Evolutionary conservation across 1,140 invertebrate genomes (phyloP).

Genomic region (Bombus breviceps): DNA sequence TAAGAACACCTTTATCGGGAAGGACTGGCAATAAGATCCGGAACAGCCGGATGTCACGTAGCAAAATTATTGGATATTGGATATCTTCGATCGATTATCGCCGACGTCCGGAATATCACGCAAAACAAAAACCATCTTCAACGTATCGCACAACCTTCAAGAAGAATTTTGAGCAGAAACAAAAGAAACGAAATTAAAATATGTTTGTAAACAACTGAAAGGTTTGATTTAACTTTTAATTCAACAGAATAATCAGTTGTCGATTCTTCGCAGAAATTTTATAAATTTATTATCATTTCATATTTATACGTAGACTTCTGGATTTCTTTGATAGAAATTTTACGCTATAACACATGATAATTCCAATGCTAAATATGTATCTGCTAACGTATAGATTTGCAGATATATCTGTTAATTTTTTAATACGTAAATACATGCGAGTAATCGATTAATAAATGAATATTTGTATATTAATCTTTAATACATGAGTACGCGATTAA

Average conservation of each 20-base stretch:
- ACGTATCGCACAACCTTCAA: neutral
- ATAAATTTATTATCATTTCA: neutral
- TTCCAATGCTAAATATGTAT: no score
- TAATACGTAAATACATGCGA: no score
- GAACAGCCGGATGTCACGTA: neutral
- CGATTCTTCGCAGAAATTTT: neutral
- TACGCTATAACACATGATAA: no score
- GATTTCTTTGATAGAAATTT: no score
- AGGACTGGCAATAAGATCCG: conserved; percentile 9
- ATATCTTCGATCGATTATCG: neutral
- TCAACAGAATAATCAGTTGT: no score
- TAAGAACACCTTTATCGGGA: neutral
- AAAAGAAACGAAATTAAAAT: neutral
- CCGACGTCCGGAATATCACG: neutral
- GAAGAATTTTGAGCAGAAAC: neutral
- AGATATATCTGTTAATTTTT: no score
- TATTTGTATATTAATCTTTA: no score
- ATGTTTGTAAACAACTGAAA: neutral
- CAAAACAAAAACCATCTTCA: neutral
- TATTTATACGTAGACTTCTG: no score
- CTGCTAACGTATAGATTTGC: no score
- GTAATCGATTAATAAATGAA: no score
- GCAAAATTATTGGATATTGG: conserved; percentile 24
- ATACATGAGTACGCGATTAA: no score
- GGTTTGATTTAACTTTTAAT: neutral